Evolutionary conservation across 2,797 vertebrate species (phyloP).

Genomic region (Smutsia gigantea): DNA sequence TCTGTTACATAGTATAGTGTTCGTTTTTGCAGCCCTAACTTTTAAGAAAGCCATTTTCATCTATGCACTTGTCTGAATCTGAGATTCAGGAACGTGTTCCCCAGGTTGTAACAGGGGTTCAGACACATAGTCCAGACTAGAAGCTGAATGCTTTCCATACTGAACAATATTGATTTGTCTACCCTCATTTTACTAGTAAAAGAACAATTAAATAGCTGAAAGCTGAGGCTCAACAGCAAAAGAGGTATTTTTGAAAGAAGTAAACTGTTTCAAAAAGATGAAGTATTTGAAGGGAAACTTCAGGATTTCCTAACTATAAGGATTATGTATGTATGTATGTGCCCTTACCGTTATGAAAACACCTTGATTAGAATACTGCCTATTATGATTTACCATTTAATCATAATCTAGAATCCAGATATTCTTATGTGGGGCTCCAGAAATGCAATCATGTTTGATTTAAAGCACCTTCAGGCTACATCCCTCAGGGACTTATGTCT

Average conservation of each 20-base stretch:
- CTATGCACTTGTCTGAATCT: background rate
- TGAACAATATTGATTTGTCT: background rate
- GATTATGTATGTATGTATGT: background rate
- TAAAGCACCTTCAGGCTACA: background rate
- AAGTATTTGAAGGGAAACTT: background rate
- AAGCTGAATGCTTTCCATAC: background rate
- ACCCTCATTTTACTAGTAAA: background rate
- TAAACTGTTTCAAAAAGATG: background rate
- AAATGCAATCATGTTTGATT: background rate
- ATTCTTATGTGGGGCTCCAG: background rate
- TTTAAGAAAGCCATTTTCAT: background rate
- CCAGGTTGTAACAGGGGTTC: background rate
- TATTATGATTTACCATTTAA: background rate
- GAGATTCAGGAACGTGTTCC: background rate
- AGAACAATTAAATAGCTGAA: background rate
- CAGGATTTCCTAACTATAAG: background rate
- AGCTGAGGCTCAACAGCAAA: background rate
- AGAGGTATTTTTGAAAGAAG: slow-evolving; percentile 22
- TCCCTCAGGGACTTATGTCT: background rate
- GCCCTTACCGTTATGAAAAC: background rate
- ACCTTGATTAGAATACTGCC: background rate
- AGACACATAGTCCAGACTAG: background rate
- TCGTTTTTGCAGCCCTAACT: background rate
- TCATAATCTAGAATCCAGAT: slow-evolving; percentile 29
- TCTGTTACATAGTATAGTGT: background rate